Percentiles rank a stretch among this genome's conserved stretches.
Conservation (phyloP, 2,113 vertebrate species). For the Eolophus roseicapilla region DNA sequence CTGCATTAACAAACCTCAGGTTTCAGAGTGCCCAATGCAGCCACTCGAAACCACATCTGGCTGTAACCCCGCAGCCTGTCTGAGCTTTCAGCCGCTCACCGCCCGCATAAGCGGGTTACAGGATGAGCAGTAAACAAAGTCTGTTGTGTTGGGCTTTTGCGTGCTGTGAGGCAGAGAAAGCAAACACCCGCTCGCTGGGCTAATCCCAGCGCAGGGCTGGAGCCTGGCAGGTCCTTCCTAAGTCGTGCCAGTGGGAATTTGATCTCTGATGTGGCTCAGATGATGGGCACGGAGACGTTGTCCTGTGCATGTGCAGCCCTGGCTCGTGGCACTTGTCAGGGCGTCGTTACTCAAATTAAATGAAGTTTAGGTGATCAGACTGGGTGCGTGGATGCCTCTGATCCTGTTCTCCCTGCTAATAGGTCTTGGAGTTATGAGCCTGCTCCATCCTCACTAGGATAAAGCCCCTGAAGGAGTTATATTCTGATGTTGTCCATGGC, state of each 20-base stretch:
- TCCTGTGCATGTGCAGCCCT: rapidly evolving
- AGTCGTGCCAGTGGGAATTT: neutral
- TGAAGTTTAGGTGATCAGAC: rapidly evolving
- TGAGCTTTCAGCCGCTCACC: slow-evolving; percentile 23
- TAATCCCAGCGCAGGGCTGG: neutral
- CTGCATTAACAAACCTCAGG: slow-evolving; percentile 52
- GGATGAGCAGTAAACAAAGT: slow-evolving; percentile 43
- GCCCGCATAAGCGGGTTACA: slow-evolving; percentile 19
- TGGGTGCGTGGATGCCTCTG: neutral
- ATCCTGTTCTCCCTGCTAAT: neutral
- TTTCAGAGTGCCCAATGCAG: slow-evolving; percentile 46
- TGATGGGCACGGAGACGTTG: rapidly evolving
- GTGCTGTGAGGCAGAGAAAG: slow-evolving; percentile 44
- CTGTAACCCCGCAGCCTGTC: neutral
- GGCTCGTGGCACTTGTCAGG: neutral
- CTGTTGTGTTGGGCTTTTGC: slow-evolving; percentile 32
- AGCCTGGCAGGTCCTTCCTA: slow-evolving; percentile 2
- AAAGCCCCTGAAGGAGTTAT: neutral
- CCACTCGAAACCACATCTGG: slow-evolving; percentile 39
- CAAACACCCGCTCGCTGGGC: neutral
- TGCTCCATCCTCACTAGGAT: neutral
- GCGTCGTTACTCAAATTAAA: neutral
- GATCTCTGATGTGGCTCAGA: neutral
- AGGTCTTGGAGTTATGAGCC: neutral
- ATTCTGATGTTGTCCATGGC: neutral